Percentiles rank a stretch among this genome's conserved stretches.
phyloP scores from a whole-genome alignment of 2,888 invertebrate genomes.

The Caenorhabditis sp. region DNA sequence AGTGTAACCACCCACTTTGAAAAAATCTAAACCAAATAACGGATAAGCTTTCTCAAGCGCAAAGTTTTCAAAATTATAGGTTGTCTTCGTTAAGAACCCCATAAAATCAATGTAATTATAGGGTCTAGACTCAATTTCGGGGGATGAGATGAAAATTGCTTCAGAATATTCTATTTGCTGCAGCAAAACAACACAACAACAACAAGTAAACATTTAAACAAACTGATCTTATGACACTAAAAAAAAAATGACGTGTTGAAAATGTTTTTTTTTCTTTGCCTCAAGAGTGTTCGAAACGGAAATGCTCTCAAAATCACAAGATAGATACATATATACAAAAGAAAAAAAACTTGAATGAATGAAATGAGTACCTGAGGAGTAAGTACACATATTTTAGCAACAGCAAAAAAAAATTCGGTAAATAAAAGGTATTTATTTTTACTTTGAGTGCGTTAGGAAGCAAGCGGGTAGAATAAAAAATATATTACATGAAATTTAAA shows the following conservation, averaged over 20 bases:
- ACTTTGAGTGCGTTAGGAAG: neutral
- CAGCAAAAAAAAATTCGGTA: neutral
- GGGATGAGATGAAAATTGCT: neutral
- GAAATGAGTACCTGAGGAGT: neutral
- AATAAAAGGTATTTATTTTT: neutral
- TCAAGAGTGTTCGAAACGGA: neutral
- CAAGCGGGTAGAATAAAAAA: neutral
- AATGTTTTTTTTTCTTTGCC: neutral
- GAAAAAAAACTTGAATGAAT: neutral
- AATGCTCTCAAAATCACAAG: neutral
- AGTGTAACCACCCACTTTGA: no score
- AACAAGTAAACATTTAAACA: neutral
- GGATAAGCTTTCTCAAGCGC: no score
- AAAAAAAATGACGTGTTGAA: neutral
- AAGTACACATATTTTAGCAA: neutral
- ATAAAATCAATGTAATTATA: no score
- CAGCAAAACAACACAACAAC: neutral
- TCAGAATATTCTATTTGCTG: neutral
- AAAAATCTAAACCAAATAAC: no score
- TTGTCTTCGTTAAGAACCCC: no score
- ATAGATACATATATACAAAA: neutral
- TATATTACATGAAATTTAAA: neutral
- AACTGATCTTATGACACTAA: conserved; percentile 1
- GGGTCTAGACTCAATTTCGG: no score
- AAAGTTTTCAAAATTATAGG: no score